phyloP scores from a whole-genome alignment of 2,797 vertebrate species.

The Alcedo atthis region DNA sequence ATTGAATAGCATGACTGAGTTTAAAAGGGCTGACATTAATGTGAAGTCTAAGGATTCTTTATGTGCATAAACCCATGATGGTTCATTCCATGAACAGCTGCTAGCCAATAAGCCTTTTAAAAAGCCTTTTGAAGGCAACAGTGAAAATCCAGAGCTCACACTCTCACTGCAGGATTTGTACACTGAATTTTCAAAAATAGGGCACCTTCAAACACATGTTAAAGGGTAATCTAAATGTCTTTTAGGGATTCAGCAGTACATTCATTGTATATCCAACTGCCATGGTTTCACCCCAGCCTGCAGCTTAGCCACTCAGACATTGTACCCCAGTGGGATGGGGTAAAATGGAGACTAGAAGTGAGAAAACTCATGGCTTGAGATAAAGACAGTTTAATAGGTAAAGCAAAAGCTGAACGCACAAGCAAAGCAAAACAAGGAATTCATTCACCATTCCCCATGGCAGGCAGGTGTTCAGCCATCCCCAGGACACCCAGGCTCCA shows the following conservation, averaged over 20 bases:
- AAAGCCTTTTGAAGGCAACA: not conserved
- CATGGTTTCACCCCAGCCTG: not conserved
- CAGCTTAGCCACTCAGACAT: accelerated
- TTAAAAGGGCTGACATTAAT: conserved; percentile 39
- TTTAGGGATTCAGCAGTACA: not conserved
- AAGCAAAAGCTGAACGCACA: not conserved
- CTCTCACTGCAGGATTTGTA: not conserved
- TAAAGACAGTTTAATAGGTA: not conserved
- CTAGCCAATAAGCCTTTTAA: conserved; percentile 29
- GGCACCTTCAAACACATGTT: not conserved
- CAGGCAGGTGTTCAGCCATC: not conserved
- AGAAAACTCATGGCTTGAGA: not conserved
- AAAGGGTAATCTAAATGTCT: not conserved
- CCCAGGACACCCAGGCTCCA: not conserved
- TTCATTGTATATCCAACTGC: not conserved
- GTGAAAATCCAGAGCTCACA: conserved; percentile 5
- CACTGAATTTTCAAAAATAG: conserved; percentile 12
- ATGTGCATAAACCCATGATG: conserved; percentile 45
- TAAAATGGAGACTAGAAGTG: not conserved
- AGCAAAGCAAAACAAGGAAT: not conserved
- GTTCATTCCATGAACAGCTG: conserved; percentile 27
- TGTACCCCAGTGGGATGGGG: not conserved
- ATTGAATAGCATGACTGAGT: conserved; percentile 32
- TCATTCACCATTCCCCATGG: not conserved
- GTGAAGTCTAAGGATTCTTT: conserved; percentile 45